phyloP scores from a whole-genome alignment of 2,888 invertebrate genomes.

The Creontiades dilutus region DNA sequence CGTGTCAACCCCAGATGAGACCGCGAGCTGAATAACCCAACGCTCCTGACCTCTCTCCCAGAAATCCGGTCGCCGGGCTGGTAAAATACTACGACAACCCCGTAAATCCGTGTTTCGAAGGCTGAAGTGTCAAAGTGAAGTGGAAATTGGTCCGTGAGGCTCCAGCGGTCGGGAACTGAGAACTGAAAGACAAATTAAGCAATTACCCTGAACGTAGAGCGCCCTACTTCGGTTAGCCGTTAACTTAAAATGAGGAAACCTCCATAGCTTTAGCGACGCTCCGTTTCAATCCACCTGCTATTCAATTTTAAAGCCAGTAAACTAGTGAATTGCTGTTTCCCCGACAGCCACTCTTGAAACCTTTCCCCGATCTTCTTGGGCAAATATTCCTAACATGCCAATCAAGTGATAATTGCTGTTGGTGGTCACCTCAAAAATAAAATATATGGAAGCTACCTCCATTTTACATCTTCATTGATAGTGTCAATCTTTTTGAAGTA shows the following conservation, averaged over 20 bases:
- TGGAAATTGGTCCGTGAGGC: conserved; percentile 12
- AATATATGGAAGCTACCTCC: too few relatives aligned
- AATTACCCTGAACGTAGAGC: conserved; percentile 49
- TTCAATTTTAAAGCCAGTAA: conserved; percentile 12
- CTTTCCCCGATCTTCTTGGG: too few relatives aligned
- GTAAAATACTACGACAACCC: neutral
- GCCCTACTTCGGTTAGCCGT: neutral
- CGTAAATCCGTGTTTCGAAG: neutral
- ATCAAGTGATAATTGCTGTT: too few relatives aligned
- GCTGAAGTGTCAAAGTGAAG: conserved; percentile 22
- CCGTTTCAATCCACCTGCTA: neutral
- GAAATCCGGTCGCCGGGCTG: neutral
- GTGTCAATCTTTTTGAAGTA: too few relatives aligned
- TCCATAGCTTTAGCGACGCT: neutral
- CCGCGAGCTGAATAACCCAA: conserved; percentile 14
- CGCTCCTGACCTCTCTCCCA: neutral
- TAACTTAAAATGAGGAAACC: neutral
- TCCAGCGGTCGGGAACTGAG: neutral
- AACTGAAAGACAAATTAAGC: conserved; percentile 63
- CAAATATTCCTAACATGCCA: too few relatives aligned
- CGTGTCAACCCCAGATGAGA: conserved; percentile 40
- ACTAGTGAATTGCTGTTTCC: neutral
- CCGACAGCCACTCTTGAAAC: too few relatives aligned
- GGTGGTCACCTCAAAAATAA: too few relatives aligned
- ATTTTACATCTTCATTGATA: too few relatives aligned